Evolutionary conservation across 2,113 vertebrate genomes (phyloP).

Genomic region (Raphicerus campestris): DNA sequence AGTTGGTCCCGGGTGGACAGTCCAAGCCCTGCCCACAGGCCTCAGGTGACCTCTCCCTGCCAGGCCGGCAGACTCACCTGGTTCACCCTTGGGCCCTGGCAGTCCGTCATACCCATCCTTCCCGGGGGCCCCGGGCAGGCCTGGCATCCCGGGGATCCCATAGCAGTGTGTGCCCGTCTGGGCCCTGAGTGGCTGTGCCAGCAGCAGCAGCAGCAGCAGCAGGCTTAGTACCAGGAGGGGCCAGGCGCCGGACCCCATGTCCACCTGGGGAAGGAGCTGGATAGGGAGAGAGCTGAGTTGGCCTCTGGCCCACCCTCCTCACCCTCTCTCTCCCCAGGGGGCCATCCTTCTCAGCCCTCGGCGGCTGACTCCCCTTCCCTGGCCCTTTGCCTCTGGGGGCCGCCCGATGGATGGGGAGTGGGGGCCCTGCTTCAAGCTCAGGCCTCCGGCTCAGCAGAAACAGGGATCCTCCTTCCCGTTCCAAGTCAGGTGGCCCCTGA

Average conservation of each 20-base stretch:
- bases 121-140: slow-evolving; percentile 87
- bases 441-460: not conserved
- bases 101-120: slow-evolving; percentile 88
- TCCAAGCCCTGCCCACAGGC: not conserved
- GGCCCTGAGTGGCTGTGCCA: slow-evolving; percentile 34
- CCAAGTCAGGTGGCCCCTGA: not conserved
- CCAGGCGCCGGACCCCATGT: not conserved
- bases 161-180: slow-evolving; percentile 55
- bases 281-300: not conserved
- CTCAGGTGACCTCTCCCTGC: not conserved
- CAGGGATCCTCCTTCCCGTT: not conserved
- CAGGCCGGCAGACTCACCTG: slow-evolving; percentile 74
- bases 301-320: not conserved
- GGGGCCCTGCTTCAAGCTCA: not conserved
- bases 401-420: fast-evolving
- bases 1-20: not conserved
- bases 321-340: not conserved
- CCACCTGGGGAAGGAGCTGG: not conserved
- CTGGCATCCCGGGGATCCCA: slow-evolving; percentile 84
- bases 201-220: slow-evolving; percentile 40
- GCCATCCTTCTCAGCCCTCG: not conserved
- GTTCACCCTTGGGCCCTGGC: slow-evolving; percentile 83
- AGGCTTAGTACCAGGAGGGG: not conserved
- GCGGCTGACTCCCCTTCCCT: not conserved
- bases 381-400: not conserved